phyloP scores from a whole-genome alignment of 2,113 vertebrate species.

The Hylia prasina region DNA sequence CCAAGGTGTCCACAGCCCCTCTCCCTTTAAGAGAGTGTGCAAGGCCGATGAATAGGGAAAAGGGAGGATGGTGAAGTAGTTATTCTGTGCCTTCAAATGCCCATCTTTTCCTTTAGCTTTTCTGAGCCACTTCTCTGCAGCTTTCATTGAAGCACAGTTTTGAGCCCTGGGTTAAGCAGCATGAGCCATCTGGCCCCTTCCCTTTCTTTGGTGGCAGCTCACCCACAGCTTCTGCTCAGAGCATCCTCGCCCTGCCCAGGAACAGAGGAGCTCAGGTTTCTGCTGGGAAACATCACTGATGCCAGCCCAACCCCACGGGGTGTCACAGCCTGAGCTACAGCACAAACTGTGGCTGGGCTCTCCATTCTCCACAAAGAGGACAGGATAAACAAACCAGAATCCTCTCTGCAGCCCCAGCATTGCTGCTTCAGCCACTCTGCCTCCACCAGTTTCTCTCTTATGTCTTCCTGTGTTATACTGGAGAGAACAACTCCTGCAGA shows the following conservation, averaged over 20 bases:
- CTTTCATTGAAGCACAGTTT: neutral
- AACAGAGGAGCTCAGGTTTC: neutral
- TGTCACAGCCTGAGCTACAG: neutral
- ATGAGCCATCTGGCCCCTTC: neutral
- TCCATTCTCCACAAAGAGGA: neutral
- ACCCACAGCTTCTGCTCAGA: neutral
- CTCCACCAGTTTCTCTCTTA: neutral
- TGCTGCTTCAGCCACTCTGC: neutral
- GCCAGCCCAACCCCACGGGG: neutral
- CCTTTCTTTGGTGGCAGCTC: neutral
- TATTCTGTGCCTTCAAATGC: neutral
- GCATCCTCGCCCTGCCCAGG: neutral
- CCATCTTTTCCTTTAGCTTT: neutral
- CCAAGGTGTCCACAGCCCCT: neutral
- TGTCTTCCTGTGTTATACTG: neutral
- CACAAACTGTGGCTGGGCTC: neutral
- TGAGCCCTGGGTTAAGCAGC: neutral
- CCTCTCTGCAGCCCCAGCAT: neutral
- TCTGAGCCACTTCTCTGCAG: neutral
- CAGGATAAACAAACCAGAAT: neutral
- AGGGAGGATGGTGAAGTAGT: neutral
- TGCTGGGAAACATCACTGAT: neutral
- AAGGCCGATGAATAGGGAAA: neutral
- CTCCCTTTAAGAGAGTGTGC: neutral
- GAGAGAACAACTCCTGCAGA: neutral